Base-by-base conservation (phyloP, 2,888 invertebrate genomes). In the Sinotaia quadrata region DNA sequence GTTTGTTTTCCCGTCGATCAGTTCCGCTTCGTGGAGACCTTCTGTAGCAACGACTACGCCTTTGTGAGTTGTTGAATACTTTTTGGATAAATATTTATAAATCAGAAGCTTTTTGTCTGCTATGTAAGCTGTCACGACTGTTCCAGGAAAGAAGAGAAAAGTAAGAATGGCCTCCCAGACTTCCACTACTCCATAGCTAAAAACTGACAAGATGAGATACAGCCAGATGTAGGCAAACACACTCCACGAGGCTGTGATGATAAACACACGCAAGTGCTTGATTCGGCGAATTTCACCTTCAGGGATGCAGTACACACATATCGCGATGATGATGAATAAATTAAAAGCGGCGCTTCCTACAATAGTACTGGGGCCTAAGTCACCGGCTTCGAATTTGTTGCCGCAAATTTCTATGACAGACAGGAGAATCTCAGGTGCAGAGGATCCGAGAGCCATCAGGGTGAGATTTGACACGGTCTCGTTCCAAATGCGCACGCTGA, bases 311-410 rank as follows among this genome's bases (percentile, higher is more conserved):
- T 91, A 90, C 66, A 99, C 91, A 90, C 98, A 99, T 76, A 99
- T 91, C 61, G 97, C 95, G 76, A 98, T 98, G 86, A 99, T 99
- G 81, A 99, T 95, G 89, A 99, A 97, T 71, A 99, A 91, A 88
- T 99, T 99, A 89, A 98, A 99, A 59, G 99, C 99, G 33, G 99
- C 99, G 10, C 96, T 96, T 52, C 99, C 99, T 66, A 99, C 98
- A 82, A 98, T 99, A 56, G 98, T 99, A 31, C 98, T 96, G 5
- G 99, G 98, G 21, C 98, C 99, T 67, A 99, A 90, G 71, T 98
- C 98, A 7, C 99, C 98, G 51, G 98, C 97, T 86, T 96, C 91
- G 87, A 98, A 99, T 85, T 82, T 78, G 61, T 86, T 86, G 52
- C 96, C 97, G 88, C 94, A 95, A 87, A 98, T 97, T 90, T 99